These are phyloP conservation scores for Xestia rhomboidea DNA, from an alignment of 2,888 invertebrate genomes.

Conservation along the genomic window DNA sequence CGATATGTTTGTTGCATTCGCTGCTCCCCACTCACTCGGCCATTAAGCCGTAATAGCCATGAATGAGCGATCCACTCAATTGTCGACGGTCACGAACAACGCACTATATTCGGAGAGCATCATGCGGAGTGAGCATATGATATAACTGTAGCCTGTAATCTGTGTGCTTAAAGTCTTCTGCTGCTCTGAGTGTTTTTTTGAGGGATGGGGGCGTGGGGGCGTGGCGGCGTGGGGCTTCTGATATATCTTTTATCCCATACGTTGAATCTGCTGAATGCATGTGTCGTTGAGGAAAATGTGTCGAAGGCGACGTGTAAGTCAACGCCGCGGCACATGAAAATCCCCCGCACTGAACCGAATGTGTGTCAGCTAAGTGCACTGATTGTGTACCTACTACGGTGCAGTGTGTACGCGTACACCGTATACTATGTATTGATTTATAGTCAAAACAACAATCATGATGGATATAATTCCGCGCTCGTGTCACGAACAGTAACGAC, in stretches of 20 bases:
- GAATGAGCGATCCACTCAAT: constrained; percentile 29
- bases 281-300: constrained; percentile 32
- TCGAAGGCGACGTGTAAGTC: constrained; percentile 15
- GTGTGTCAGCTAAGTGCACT: constrained; percentile 9
- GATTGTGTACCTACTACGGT: background rate
- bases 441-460: constrained; percentile 1
- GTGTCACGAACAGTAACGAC: background rate
- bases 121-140: background rate
- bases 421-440: constrained; percentile 9
- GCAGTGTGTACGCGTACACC: background rate
- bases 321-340: background rate
- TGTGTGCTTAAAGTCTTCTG: background rate
- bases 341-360: constrained; percentile 6
- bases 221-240: background rate
- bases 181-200: background rate
- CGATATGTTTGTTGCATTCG: constrained; percentile 23
- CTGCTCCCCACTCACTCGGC: background rate
- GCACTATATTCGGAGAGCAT: constrained; percentile 2
- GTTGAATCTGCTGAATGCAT: background rate
- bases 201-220: background rate
- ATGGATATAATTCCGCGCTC: background rate
- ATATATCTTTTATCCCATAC: background rate
- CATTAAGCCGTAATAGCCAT: constrained; percentile 16
- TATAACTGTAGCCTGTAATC: background rate
- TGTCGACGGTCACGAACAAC: constrained; percentile 5